Evolutionary conservation across 92 coral and sea anemone genomes (phyloP).

Genomic region (Palythoa caribaeorum): DNA sequence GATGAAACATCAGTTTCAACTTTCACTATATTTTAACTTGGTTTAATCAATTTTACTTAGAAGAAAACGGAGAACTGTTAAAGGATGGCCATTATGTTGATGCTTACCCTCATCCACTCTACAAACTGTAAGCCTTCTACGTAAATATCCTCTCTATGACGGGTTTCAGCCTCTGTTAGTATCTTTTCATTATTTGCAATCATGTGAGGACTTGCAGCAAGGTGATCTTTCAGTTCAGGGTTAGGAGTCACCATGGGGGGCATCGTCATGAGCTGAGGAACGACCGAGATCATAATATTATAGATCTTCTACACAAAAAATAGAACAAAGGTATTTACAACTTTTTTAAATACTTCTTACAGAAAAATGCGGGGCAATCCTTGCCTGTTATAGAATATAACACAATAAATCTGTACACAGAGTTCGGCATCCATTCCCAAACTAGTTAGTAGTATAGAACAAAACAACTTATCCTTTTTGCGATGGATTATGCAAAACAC

Average conservation of each 20-base stretch:
- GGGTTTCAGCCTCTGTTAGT: not conserved
- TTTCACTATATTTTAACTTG: too few species aligned
- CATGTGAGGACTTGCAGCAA: not conserved
- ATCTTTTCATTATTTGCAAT: not conserved
- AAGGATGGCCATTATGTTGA: not conserved
- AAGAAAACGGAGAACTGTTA: not conserved
- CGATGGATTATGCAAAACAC: too few species aligned
- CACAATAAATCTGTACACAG: too few species aligned
- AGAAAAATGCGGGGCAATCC: too few species aligned
- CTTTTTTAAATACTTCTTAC: too few species aligned
- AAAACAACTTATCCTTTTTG: too few species aligned
- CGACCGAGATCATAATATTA: not conserved
- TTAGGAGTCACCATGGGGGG: not conserved
- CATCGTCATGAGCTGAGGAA: constrained; percentile 13
- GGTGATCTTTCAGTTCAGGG: not conserved
- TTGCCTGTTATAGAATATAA: too few species aligned
- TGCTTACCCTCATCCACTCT: constrained; percentile 62
- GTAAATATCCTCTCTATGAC: constrained; percentile 26
- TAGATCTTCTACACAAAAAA: too few species aligned
- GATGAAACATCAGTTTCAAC: too few species aligned
- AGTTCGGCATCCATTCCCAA: too few species aligned
- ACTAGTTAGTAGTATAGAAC: too few species aligned
- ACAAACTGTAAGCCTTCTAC: constrained; percentile 59
- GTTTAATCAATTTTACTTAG: not conserved
- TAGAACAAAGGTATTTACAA: too few species aligned